Evolutionary conservation across 2,888 invertebrate genomes (phyloP), one percentile per base, ranked within the genome.

Genomic region (Luperina testacea): DNA sequence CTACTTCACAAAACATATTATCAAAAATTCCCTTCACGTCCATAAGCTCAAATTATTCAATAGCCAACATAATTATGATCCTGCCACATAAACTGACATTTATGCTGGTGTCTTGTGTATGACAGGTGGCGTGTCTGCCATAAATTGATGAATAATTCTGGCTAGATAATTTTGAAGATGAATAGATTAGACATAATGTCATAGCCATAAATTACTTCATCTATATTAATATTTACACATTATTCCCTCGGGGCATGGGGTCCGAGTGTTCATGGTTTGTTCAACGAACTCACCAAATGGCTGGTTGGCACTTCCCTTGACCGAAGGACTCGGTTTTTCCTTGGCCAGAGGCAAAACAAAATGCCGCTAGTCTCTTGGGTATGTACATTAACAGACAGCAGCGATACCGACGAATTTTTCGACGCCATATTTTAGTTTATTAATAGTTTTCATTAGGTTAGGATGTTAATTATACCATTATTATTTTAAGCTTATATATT

Each of bases 141-240:
- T 38, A 45, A 74, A 81, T 80, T 74, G 79, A 80, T 81, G 45
- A 53, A 24, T 32, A 61, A 13, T 27, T 27, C 24, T 27, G 61
- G 7, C 9, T 63, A 45, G 2, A n/a, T 72, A 48, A 20, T 68
- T 48, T 20, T 27, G 5, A 59, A 17, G 59, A 32, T 48, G 38
- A 71, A 72, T 51, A 67, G 32, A n/a, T 42, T 32, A 48, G 48
- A 79, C 27, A 42, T 24, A 65, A 38, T 72, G 32, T 67, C 51
- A 65, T 9, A 57, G 24, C 2, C 72, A 32, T 17, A 42, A 24
- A 20, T 64, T 20, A 13, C 24, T 24, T 51, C 17, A 13, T 74
- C 59, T 32, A 74, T 45, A 69, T 75, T 2, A 51, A 1, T 32
- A 32, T 27, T 17, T 32, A 17, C 7, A 17, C 3, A 32, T 32